Evolutionary conservation across 1,140 invertebrate species (phyloP).

Genomic region (Pseudachorutes palmiensis): DNA sequence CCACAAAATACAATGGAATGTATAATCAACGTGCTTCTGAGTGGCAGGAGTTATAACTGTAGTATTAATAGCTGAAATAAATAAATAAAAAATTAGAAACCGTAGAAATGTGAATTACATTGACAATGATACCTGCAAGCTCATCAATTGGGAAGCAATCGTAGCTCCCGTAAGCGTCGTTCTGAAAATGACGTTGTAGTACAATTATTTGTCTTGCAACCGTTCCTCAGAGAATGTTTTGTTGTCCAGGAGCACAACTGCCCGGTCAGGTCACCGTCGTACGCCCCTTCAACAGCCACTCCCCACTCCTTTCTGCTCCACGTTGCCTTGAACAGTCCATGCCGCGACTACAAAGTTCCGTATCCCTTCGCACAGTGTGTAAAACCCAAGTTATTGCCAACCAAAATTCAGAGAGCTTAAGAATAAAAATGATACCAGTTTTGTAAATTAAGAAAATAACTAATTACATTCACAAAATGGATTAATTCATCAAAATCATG

Average conservation of each 20-base stretch:
- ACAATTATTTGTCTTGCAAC: constrained; percentile 50
- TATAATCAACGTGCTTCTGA: constrained; percentile 77
- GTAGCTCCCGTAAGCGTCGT: constrained; percentile 82
- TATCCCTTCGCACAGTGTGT: too few relatives aligned
- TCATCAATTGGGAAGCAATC: constrained; percentile 56
- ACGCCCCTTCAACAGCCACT: constrained; percentile 61
- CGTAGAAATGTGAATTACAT: background rate
- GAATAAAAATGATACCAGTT: too few relatives aligned
- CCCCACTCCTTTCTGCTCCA: constrained; percentile 60
- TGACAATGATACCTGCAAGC: constrained; percentile 55
- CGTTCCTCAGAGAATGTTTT: constrained; percentile 63
- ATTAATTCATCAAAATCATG: too few relatives aligned
- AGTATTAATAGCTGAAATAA: constrained; percentile 62
- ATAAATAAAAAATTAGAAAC: constrained; percentile 11
- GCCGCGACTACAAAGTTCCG: too few relatives aligned
- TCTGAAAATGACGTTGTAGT: constrained; percentile 59
- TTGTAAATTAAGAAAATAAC: too few relatives aligned
- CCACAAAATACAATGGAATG: constrained; percentile 62
- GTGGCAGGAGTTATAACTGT: constrained; percentile 87
- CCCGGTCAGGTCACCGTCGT: constrained; percentile 51
- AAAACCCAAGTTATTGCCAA: too few relatives aligned
- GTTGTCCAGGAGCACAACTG: constrained; percentile 73
- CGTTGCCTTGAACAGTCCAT: constrained; percentile 52
- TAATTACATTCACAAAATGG: too few relatives aligned
- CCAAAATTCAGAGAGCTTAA: too few relatives aligned